Percentiles rank a stretch among this genome's conserved stretches.
These are phyloP conservation scores for Pissodes strobi DNA, from an alignment of 1,140 invertebrate genomes.

Conservation along the genomic window DNA sequence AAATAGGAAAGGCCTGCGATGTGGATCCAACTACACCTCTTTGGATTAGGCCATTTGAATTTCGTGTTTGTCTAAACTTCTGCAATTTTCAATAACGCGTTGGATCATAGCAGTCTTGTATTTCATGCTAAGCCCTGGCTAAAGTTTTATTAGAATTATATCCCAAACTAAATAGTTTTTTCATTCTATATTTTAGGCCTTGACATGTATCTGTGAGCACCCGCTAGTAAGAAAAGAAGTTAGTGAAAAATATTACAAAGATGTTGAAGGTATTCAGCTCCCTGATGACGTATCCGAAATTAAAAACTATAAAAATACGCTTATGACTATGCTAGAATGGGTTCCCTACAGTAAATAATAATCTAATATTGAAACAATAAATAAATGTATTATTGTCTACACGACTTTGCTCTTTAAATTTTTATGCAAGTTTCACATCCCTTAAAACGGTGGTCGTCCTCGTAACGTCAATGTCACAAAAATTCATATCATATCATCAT, in stretches of 20 bases:
- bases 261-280: constrained; percentile 37
- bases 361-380: too few species aligned
- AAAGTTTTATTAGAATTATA: background rate
- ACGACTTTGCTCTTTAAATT: too few species aligned
- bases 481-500: too few species aligned
- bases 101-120: background rate
- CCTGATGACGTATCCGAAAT: constrained; percentile 15
- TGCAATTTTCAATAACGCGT: background rate
- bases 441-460: too few species aligned
- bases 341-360: constrained; percentile 5
- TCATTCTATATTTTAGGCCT: constrained; percentile 40
- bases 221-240: constrained; percentile 40
- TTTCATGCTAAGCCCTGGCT: background rate
- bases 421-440: too few species aligned
- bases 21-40: too few species aligned
- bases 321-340: constrained; percentile 24
- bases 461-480: too few species aligned
- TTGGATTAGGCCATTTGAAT: too few species aligned
- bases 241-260: constrained; percentile 31
- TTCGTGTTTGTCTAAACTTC: background rate
- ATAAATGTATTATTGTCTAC: too few species aligned
- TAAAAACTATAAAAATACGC: constrained; percentile 5
- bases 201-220: constrained; percentile 47
- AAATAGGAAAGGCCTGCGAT: too few species aligned
- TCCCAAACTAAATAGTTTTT: too few species aligned